A percentile compares a stretch with the other conserved stretches of the same genome.
Evolutionary conservation across 2,888 invertebrate genomes (phyloP).

Genomic region (Tromatobia lineatoria): DNA sequence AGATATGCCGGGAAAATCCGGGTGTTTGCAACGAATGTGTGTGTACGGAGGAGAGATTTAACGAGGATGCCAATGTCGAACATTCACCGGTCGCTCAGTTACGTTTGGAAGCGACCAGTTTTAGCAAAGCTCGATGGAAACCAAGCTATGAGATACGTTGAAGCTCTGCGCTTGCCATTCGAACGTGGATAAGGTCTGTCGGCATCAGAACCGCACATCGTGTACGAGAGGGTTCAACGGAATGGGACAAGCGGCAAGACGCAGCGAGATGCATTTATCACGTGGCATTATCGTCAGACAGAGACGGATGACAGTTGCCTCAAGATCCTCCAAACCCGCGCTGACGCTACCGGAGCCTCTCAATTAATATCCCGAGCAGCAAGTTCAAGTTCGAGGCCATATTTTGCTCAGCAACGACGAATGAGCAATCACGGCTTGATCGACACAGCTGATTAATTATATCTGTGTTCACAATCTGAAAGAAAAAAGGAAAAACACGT

Average conservation of each 20-base stretch:
- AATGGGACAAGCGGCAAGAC: slow-evolving; percentile 3
- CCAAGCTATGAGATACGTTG: not conserved
- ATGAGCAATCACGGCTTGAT: not conserved
- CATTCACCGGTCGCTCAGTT: slow-evolving; percentile 1
- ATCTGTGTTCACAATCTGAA: not conserved
- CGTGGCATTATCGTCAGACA: slow-evolving; percentile 66
- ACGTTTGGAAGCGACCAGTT: not conserved
- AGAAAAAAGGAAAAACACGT: not conserved
- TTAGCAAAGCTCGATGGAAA: not conserved
- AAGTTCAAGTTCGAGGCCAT: slow-evolving; percentile 61
- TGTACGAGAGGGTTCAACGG: not conserved
- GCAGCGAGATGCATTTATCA: slow-evolving; percentile 66
- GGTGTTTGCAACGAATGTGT: not conserved
- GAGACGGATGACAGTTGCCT: slow-evolving; percentile 58
- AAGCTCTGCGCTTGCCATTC: slow-evolving; percentile 12
- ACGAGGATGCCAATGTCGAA: slow-evolving; percentile 26
- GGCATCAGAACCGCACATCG: slow-evolving; percentile 1
- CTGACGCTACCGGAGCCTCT: slow-evolving; percentile 46
- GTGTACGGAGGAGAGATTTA: not conserved
- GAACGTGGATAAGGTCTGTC: slow-evolving; percentile 53
- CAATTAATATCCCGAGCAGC: slow-evolving; percentile 67
- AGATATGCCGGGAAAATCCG: slow-evolving; percentile 8
- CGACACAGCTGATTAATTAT: not conserved
- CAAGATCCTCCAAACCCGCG: not conserved
- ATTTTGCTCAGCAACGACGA: not conserved